These are phyloP conservation scores for Coccyzus lansbergi DNA, from an alignment of 2,797 vertebrate genomes.

Conservation along the genomic window DNA sequence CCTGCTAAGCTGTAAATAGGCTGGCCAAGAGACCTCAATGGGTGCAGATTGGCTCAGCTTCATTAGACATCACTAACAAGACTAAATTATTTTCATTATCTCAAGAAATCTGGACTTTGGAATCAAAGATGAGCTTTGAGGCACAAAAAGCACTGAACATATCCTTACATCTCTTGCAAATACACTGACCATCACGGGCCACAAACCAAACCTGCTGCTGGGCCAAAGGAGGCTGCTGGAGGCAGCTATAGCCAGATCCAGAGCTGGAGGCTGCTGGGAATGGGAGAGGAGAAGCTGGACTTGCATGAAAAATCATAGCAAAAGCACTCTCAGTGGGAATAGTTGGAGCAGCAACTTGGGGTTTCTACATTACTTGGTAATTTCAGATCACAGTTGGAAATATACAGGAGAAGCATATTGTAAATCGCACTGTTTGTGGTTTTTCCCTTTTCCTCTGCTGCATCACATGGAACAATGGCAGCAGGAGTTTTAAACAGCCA, in stretches of 20 bases:
- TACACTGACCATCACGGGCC: fast-evolving
- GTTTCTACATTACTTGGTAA: background rate
- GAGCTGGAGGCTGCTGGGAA: background rate
- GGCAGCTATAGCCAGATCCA: background rate
- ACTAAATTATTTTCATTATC: background rate
- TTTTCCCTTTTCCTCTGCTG: conserved; percentile 1
- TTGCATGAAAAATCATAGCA: background rate
- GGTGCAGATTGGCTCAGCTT: background rate
- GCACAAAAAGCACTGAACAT: background rate
- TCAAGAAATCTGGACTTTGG: background rate
- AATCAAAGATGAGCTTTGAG: background rate
- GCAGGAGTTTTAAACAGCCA: conserved; percentile 6
- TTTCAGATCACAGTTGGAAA: conserved; percentile 21
- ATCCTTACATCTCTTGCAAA: background rate
- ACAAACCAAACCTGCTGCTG: background rate
- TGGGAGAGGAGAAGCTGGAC: background rate
- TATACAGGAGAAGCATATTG: background rate
- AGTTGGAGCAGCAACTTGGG: background rate
- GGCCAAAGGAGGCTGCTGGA: background rate
- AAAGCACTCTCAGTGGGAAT: background rate
- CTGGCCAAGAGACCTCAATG: background rate
- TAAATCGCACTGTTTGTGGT: background rate
- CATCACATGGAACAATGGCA: conserved; percentile 19
- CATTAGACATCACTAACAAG: background rate
- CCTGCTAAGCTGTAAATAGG: background rate